Evolutionary conservation across 2,113 vertebrate genomes (phyloP).

Genomic region (Trichomycterus rosablanca): DNA sequence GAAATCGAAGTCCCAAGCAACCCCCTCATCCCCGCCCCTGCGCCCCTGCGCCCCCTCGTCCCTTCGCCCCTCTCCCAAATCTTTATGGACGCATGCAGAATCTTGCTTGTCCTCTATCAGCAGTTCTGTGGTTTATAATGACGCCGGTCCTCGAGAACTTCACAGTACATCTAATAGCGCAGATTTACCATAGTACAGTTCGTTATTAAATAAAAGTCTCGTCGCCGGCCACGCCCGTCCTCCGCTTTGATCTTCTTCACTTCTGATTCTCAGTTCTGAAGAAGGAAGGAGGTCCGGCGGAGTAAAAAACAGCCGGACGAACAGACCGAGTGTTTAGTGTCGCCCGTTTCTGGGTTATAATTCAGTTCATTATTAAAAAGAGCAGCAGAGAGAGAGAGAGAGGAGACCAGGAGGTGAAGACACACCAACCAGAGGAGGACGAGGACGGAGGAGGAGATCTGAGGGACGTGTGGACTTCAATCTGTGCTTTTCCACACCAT

Average conservation of each 20-base stretch:
- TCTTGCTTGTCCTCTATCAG: constrained; percentile 10
- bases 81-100: constrained; percentile 25
- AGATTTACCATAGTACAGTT: constrained; percentile 39
- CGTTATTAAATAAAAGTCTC: constrained; percentile 47
- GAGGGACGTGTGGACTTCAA: constrained; percentile 30
- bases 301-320: constrained; percentile 34
- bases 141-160: constrained; percentile 17
- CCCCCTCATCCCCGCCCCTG: no score
- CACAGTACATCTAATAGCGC: constrained; percentile 42
- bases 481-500: constrained; percentile 35
- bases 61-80: not conserved
- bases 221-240: no score
- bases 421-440: constrained; percentile 4
- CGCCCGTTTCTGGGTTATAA: constrained; percentile 7
- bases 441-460: constrained; percentile 11
- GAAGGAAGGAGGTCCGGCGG: constrained; percentile 23
- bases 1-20: no score
- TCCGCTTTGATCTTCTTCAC: constrained; percentile 12
- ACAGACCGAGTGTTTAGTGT: constrained; percentile 4
- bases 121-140: not conserved
- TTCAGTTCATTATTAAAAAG: constrained; percentile 33
- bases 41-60: constrained; percentile 5
- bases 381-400: constrained; percentile 18
- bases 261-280: not conserved
- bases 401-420: not conserved